These are phyloP conservation scores for Poeciliopsis turneri DNA, from an alignment of 2,797 vertebrate species.

Conservation along the genomic window DNA sequence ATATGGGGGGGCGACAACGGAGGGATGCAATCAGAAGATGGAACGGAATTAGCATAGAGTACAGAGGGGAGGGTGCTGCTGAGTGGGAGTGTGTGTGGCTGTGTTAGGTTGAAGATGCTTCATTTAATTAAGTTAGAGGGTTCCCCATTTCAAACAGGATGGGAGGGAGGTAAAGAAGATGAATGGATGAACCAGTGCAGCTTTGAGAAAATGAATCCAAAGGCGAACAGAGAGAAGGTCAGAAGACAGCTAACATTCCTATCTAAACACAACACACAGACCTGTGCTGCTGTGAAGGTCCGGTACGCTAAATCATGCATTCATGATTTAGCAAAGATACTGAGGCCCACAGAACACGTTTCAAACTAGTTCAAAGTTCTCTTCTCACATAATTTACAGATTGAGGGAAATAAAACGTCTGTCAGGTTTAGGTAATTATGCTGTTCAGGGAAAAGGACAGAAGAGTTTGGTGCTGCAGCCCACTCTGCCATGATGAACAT, in stretches of 20 bases:
- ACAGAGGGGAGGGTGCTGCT: slow-evolving; percentile 1
- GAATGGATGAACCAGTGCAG: slow-evolving; percentile 12
- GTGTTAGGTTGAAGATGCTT: slow-evolving; percentile 37
- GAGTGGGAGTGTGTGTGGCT: slow-evolving; percentile 10
- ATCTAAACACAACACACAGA: not conserved
- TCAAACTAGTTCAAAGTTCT: not conserved
- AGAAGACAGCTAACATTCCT: not conserved
- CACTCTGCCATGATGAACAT: no score
- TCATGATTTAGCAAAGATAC: not conserved
- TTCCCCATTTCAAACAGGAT: slow-evolving; percentile 53
- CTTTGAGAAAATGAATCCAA: slow-evolving; percentile 53
- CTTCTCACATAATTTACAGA: not conserved
- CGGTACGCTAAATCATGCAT: not conserved
- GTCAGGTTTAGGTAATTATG: not conserved
- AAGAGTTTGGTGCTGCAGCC: not conserved
- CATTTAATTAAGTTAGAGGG: slow-evolving; percentile 73
- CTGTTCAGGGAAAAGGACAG: not conserved
- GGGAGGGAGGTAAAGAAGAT: slow-evolving; percentile 8
- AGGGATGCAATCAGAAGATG: slow-evolving; percentile 63
- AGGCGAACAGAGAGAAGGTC: slow-evolving; percentile 7
- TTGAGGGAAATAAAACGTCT: not conserved
- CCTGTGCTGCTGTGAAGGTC: not conserved
- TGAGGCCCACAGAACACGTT: not conserved
- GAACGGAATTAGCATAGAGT: slow-evolving; percentile 54
- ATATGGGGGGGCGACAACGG: not conserved